A percentile compares a stretch with the other conserved stretches of the same genome.
These are phyloP conservation scores for Microtus montanus DNA, from an alignment of 2,113 vertebrate genomes.

Conservation along the genomic window DNA sequence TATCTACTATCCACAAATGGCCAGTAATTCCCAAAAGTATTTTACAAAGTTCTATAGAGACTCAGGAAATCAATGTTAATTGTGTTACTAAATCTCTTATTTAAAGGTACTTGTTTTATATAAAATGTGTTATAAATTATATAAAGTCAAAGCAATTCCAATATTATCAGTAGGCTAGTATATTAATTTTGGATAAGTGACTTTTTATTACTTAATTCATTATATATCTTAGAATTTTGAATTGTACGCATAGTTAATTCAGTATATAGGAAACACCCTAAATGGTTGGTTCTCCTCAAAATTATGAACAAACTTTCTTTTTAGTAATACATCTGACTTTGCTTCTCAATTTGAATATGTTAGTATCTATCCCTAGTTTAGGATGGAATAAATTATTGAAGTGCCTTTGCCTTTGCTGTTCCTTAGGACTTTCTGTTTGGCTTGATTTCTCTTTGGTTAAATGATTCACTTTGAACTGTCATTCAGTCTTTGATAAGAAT, in stretches of 20 bases:
- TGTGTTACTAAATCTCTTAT: not conserved
- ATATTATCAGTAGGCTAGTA: not conserved
- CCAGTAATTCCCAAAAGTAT: not conserved
- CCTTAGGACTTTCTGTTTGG: not conserved
- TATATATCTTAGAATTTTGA: not conserved
- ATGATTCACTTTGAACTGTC: not conserved
- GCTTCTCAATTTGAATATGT: not conserved
- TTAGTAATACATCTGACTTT: not conserved
- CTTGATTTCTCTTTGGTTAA: not conserved
- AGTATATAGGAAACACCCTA: not conserved
- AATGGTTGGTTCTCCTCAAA: not conserved
- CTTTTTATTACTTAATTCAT: not conserved
- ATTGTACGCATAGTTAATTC: not conserved
- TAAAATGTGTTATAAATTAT: too few relatives aligned
- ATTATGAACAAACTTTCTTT: not conserved
- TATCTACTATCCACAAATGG: not conserved
- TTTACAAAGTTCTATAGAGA: not conserved
- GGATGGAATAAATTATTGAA: not conserved
- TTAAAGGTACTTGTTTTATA: not conserved
- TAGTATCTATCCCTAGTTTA: not conserved
- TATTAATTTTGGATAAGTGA: not conserved
- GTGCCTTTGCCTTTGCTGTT: not conserved
- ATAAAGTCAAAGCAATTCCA: not conserved
- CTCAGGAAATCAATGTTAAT: not conserved
- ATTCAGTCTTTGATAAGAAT: not conserved